Conservation (phyloP, 2,888 invertebrate genomes). For the Drosophila conformis region DNA sequence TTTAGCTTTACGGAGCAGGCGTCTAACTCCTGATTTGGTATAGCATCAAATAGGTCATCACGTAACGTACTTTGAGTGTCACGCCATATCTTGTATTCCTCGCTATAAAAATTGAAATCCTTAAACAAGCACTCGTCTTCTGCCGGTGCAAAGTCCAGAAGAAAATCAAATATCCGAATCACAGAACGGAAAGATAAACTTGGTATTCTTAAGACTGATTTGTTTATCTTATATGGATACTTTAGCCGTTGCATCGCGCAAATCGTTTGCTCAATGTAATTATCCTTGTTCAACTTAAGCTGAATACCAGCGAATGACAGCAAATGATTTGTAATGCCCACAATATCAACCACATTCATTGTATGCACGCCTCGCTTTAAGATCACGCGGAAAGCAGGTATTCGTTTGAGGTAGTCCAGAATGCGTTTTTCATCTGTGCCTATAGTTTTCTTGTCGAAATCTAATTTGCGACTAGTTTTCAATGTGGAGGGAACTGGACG, state of each 20-base stretch:
- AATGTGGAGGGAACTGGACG: not conserved
- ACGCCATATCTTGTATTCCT: not conserved
- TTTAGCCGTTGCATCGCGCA: constrained; percentile 35
- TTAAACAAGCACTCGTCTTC: not conserved
- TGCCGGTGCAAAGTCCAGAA: constrained; percentile 41
- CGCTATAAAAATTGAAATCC: constrained; percentile 7
- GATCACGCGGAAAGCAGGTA: constrained; percentile 20
- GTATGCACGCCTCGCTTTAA: constrained; percentile 26
- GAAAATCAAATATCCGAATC: constrained; percentile 47
- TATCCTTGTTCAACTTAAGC: constrained; percentile 20
- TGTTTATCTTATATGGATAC: constrained; percentile 44
- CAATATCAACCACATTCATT: constrained; percentile 44
- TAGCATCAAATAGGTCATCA: too few relatives aligned
- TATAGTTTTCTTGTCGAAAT: constrained; percentile 9
- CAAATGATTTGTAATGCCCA: constrained; percentile 44
- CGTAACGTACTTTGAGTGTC: not conserved
- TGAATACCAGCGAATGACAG: constrained; percentile 19
- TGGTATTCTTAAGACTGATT: constrained; percentile 45
- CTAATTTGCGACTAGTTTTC: constrained; percentile 19
- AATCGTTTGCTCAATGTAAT: constrained; percentile 39
- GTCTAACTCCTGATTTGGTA: not conserved
- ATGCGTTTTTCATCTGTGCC: constrained; percentile 13
- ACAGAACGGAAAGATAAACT: constrained; percentile 27
- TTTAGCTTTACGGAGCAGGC: too few relatives aligned
- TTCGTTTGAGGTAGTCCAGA: constrained; percentile 16